phyloP scores from a whole-genome alignment of 2,888 invertebrate genomes.

The Rapana venosa region DNA sequence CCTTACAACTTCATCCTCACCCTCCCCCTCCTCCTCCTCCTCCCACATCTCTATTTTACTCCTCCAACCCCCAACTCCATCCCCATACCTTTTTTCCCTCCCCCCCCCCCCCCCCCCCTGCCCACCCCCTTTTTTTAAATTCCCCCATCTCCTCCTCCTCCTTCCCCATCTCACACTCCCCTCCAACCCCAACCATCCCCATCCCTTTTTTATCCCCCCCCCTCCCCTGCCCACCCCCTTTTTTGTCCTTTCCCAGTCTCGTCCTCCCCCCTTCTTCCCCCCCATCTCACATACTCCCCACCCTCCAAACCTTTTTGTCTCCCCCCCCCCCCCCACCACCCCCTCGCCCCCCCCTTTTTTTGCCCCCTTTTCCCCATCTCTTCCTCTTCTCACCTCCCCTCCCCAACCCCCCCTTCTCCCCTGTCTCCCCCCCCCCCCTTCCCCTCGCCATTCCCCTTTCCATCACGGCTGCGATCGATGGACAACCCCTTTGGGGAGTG shows the following conservation, averaged over 20 bases:
- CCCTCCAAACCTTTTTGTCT: background rate
- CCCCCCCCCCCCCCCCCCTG: background rate
- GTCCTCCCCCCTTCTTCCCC: background rate
- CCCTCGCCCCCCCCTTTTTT: background rate
- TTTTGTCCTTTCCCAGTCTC: background rate
- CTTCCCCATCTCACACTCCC: too few species aligned
- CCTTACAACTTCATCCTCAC: too few species aligned
- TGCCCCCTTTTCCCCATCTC: background rate
- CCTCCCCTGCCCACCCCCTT: background rate
- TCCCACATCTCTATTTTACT: too few species aligned
- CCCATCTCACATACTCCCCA: background rate
- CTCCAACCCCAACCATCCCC: background rate
- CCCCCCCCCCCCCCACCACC: background rate
- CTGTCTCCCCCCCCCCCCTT: background rate
- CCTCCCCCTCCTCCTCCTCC: too few species aligned
- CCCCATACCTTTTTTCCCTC: background rate
- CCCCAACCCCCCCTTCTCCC: too few species aligned
- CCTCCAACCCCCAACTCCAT: background rate
- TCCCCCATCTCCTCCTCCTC: background rate
- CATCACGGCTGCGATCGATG: too few species aligned
- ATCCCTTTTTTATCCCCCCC: background rate
- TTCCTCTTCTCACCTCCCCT: background rate
- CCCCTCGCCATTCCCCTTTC: background rate
- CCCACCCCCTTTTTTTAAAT: background rate
- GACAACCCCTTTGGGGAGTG: too few species aligned